Percentiles rank a stretch among this genome's conserved stretches.
These are phyloP conservation scores for Halesus radiatus DNA, from an alignment of 1,140 invertebrate species.

Conservation along the genomic window DNA sequence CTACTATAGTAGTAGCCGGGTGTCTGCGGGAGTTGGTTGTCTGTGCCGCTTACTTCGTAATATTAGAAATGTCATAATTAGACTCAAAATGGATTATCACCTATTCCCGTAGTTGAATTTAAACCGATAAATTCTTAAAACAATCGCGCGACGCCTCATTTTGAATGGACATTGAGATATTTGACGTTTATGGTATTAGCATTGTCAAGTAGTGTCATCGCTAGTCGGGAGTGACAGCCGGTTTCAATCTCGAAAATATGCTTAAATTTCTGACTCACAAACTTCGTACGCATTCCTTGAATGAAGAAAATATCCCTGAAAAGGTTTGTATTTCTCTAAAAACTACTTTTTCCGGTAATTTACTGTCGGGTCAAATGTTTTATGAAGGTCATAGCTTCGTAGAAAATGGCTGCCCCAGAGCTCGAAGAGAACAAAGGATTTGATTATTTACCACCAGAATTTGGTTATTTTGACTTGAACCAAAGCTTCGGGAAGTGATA, in stretches of 20 bases:
- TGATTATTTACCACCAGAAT: constrained; percentile 55
- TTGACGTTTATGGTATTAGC: constrained; percentile 48
- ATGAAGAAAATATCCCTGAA: constrained; percentile 80
- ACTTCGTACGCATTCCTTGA: constrained; percentile 83
- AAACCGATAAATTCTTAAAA: not conserved
- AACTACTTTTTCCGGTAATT: constrained; percentile 55
- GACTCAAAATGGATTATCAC: constrained; percentile 35
- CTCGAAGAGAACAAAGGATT: constrained; percentile 68
- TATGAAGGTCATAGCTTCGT: constrained; percentile 68
- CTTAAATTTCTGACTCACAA: constrained; percentile 86
- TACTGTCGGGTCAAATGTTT: constrained; percentile 57
- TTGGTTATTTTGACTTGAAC: constrained; percentile 14
- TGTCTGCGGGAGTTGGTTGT: constrained; percentile 63
- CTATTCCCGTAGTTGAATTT: constrained; percentile 28
- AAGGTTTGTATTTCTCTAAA: constrained; percentile 70
- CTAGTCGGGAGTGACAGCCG: constrained; percentile 57
- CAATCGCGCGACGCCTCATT: constrained; percentile 8
- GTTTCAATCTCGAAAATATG: constrained; percentile 72
- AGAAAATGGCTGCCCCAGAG: constrained; percentile 68
- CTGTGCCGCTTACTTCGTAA: constrained; percentile 57
- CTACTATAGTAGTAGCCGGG: constrained; percentile 71
- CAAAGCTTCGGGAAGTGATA: constrained; percentile 12
- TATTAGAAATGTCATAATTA: constrained; percentile 52
- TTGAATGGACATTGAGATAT: constrained; percentile 30
- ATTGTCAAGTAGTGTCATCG: constrained; percentile 49